Conservation (phyloP, 1,140 invertebrate genomes). For the Coelopa frigida region DNA sequence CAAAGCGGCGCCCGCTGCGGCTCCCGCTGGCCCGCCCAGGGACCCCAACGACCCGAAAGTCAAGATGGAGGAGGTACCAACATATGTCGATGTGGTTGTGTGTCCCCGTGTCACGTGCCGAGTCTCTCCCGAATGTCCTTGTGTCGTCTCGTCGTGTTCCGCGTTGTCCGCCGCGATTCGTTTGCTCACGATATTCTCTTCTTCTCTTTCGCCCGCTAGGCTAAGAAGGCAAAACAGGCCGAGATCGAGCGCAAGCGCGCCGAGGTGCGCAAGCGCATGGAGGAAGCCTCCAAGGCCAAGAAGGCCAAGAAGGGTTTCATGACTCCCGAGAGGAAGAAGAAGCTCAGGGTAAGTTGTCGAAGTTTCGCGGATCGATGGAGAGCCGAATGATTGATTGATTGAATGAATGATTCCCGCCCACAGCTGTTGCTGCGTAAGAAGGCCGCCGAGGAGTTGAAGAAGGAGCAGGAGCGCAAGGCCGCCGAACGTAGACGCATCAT, state of each 20-base stretch:
- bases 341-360: constrained; percentile 74
- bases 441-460: constrained; percentile 98
- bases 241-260: constrained; percentile 91
- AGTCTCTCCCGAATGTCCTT: neutral
- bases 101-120: constrained; percentile 10
- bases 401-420: constrained; percentile 6
- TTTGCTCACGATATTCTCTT: neutral
- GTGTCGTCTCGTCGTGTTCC: neutral
- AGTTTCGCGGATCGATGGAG: neutral
- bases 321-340: constrained; percentile 98
- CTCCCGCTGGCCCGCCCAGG: constrained; percentile 35
- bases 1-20: constrained; percentile 14
- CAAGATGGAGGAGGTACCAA: too few relatives aligned
- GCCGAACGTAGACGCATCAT: constrained; percentile 96
- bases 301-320: constrained; percentile 98
- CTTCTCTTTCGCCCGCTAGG: too few relatives aligned
- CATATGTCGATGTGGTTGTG: constrained; percentile 1
- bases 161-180: neutral
- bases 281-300: constrained; percentile 90
- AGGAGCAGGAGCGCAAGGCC: constrained; percentile 97
- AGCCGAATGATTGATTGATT: constrained; percentile 1
- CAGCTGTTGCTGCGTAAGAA: constrained; percentile 97
- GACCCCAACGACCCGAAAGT: constrained; percentile 40
- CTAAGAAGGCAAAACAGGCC: constrained; percentile 90
- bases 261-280: constrained; percentile 91